phyloP scores from a whole-genome alignment of 1,140 invertebrate genomes.

The Conus ventricosus region DNA sequence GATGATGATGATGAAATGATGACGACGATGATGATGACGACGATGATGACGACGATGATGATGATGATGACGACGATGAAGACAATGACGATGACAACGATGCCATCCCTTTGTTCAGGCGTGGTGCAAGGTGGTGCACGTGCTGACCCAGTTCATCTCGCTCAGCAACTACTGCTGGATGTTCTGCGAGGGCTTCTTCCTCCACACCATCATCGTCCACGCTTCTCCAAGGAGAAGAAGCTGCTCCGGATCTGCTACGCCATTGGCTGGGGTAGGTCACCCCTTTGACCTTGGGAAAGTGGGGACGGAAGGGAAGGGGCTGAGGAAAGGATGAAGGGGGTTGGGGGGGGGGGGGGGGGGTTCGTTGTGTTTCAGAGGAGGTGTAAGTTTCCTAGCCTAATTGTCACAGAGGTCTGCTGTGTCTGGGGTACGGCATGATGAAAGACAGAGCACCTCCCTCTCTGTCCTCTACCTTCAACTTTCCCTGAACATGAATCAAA shows the following conservation, averaged over 20 bases:
- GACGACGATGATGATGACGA: slow-evolving; percentile 33
- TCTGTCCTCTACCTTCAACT: too few relatives aligned
- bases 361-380: too few relatives aligned
- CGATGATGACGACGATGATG: slow-evolving; percentile 18
- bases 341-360: too few relatives aligned
- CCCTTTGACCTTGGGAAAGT: not conserved
- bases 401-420: too few relatives aligned
- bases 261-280: slow-evolving; percentile 88
- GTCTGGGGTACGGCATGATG: too few relatives aligned
- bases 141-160: slow-evolving; percentile 90
- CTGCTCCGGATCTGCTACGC: slow-evolving; percentile 88
- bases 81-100: slow-evolving; percentile 29
- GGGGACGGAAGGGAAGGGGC: too few relatives aligned
- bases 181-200: slow-evolving; percentile 85
- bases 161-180: slow-evolving; percentile 95
- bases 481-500: too few relatives aligned
- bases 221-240: slow-evolving; percentile 92
- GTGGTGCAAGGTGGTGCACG: slow-evolving; percentile 88
- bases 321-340: too few relatives aligned
- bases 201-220: slow-evolving; percentile 92
- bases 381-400: too few relatives aligned
- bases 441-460: too few relatives aligned
- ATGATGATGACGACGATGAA: not conserved
- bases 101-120: slow-evolving; percentile 76
- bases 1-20: slow-evolving; percentile 26